phyloP scores from a whole-genome alignment of 1,140 invertebrate genomes.

The Orussus abietinus region DNA sequence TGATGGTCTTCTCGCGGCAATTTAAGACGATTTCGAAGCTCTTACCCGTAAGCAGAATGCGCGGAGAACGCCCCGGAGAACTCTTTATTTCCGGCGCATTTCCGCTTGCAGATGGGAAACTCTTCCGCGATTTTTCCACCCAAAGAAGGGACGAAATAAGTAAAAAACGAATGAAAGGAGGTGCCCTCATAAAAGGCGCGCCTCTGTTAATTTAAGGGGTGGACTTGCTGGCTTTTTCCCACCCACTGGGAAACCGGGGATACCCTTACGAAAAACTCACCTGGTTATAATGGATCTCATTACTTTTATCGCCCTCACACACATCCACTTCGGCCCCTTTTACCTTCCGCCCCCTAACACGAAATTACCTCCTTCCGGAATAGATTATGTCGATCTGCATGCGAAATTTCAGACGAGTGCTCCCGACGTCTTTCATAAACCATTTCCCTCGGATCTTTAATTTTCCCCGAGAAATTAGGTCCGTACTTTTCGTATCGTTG shows the following conservation, averaged over 20 bases:
- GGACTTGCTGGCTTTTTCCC: not conserved
- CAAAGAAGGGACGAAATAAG: constrained; percentile 3
- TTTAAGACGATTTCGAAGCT: too few relatives aligned
- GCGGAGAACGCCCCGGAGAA: too few relatives aligned
- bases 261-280: constrained; percentile 35
- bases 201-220: constrained; percentile 4
- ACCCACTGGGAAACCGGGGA: not conserved
- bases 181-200: constrained; percentile 2
- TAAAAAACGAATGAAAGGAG: constrained; percentile 4
- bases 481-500: constrained; percentile 17
- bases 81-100: too few relatives aligned
- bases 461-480: too few relatives aligned
- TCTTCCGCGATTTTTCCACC: too few relatives aligned
- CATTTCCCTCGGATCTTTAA: too few relatives aligned
- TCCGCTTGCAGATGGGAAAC: too few relatives aligned
- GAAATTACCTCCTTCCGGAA: constrained; percentile 39
- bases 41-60: too few relatives aligned
- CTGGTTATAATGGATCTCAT: constrained; percentile 52
- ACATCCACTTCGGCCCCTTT: too few relatives aligned
- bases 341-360: too few relatives aligned
- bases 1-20: too few relatives aligned
- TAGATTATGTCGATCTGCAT: constrained; percentile 37
- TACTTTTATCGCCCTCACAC: constrained; percentile 51
- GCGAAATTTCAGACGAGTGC: constrained; percentile 32
- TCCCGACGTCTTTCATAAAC: not conserved